A percentile compares a stretch with the other conserved stretches of the same genome.
These are phyloP conservation scores for Oreochromis mossambicus DNA, from an alignment of 2,797 vertebrate species.

Conservation along the genomic window DNA sequence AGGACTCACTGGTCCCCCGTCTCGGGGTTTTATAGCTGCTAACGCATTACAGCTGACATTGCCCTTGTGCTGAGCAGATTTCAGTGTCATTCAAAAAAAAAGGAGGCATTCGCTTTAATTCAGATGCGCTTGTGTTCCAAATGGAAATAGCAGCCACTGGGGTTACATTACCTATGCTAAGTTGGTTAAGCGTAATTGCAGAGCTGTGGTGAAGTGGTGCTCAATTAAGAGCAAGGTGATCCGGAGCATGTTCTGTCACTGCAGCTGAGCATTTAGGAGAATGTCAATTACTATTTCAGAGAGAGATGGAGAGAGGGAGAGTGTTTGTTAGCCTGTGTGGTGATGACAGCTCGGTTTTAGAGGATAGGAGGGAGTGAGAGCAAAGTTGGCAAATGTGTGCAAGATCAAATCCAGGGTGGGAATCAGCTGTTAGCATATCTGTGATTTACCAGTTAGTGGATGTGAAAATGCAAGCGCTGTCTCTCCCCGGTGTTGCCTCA, in stretches of 20 bases:
- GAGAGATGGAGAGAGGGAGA: constrained; percentile 13
- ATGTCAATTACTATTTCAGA: constrained; percentile 60
- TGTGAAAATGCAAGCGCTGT: constrained; percentile 25
- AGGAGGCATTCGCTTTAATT: background rate
- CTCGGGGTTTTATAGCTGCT: constrained; percentile 16
- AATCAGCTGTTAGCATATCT: constrained; percentile 64
- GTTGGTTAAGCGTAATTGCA: constrained; percentile 46
- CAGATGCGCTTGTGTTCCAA: constrained; percentile 22
- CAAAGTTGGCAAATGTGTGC: constrained; percentile 35
- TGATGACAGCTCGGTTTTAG: constrained; percentile 41
- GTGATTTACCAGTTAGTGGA: constrained; percentile 49
- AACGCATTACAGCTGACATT: constrained; percentile 26
- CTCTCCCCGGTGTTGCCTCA: constrained; percentile 18
- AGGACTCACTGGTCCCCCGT: constrained; percentile 28
- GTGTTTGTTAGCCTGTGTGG: constrained; percentile 29
- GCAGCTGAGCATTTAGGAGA: constrained; percentile 52
- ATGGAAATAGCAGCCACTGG: constrained; percentile 30
- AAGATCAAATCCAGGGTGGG: constrained; percentile 39
- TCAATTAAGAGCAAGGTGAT: constrained; percentile 61
- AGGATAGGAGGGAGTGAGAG: constrained; percentile 16
- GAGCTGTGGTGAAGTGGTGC: constrained; percentile 51
- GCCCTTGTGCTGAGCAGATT: constrained; percentile 27
- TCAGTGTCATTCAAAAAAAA: constrained; percentile 18
- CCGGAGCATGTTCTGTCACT: constrained; percentile 30
- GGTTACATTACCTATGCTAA: constrained; percentile 46